Conservation (phyloP, 92 coral and sea anemone genomes). For the Phenganax stokvisi region DNA sequence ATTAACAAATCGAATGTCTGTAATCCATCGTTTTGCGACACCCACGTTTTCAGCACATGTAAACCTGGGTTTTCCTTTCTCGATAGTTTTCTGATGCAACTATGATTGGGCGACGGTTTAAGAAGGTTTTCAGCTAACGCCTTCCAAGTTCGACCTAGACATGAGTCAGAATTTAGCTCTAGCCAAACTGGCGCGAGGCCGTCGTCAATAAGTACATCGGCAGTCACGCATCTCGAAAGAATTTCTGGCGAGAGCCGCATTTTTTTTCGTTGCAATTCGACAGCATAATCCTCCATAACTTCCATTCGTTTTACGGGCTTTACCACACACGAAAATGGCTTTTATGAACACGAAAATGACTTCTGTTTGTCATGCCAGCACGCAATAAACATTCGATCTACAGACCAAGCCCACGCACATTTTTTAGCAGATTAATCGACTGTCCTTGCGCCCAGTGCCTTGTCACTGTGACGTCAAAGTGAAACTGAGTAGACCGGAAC, state of each 20-base stretch:
- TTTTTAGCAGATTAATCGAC: too few species aligned
- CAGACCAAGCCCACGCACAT: background rate
- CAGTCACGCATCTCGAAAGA: background rate
- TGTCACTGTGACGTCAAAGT: too few species aligned
- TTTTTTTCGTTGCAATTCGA: background rate
- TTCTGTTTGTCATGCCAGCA: background rate
- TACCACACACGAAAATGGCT: background rate
- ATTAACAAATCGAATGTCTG: conserved; percentile 18
- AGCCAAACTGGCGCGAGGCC: background rate
- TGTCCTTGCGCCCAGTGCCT: too few species aligned
- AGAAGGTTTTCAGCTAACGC: conserved; percentile 2
- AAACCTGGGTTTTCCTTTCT: background rate
- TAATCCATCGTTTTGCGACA: background rate
- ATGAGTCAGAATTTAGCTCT: conserved; percentile 14
- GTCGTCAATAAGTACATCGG: background rate
- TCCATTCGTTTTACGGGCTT: background rate
- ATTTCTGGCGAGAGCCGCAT: background rate
- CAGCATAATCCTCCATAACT: background rate
- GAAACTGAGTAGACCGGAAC: too few species aligned
- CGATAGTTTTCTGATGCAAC: background rate
- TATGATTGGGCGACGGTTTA: background rate
- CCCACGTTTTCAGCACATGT: background rate
- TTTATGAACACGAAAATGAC: background rate
- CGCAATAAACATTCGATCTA: background rate
- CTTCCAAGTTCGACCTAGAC: conserved; percentile 19